These are phyloP conservation scores for Andrena camellia DNA, from an alignment of 2,888 invertebrate genomes.

Conservation along the genomic window DNA sequence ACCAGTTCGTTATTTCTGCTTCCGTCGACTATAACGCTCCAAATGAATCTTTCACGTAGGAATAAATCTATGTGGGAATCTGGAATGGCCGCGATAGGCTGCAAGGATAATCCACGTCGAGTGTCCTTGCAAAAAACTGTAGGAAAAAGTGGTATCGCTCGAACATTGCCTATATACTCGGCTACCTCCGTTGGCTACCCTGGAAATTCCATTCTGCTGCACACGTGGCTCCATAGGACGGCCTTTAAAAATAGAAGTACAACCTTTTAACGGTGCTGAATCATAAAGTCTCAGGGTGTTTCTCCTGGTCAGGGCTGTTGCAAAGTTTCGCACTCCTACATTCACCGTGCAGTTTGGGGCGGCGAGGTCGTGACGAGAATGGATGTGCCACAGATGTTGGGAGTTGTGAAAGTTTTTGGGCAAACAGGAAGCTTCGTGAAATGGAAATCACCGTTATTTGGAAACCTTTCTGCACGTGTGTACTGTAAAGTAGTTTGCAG, in stretches of 20 bases:
- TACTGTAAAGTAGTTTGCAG: no score
- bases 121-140: constrained; percentile 56
- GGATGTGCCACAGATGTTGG: constrained; percentile 33
- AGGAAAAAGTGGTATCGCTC: constrained; percentile 57
- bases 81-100: constrained; percentile 38
- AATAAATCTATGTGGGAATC: constrained; percentile 58
- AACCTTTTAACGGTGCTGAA: constrained; percentile 44
- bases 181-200: constrained; percentile 25
- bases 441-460: no score
- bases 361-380: background rate
- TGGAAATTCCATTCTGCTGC: constrained; percentile 45
- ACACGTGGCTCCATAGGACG: constrained; percentile 17
- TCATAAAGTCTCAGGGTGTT: constrained; percentile 36
- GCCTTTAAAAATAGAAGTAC: constrained; percentile 48
- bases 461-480: no score
- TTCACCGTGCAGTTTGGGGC: background rate
- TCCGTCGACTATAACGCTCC: no score
- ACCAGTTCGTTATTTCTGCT: no score
- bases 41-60: background rate
- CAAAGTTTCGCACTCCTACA: constrained; percentile 10
- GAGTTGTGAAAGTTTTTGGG: background rate
- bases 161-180: constrained; percentile 16
- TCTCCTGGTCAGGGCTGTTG: background rate
- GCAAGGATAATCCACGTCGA: constrained; percentile 57
- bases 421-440: no score